Evolutionary conservation across 2,113 vertebrate species (phyloP).

Genomic region (Phaethornis superciliosus): DNA sequence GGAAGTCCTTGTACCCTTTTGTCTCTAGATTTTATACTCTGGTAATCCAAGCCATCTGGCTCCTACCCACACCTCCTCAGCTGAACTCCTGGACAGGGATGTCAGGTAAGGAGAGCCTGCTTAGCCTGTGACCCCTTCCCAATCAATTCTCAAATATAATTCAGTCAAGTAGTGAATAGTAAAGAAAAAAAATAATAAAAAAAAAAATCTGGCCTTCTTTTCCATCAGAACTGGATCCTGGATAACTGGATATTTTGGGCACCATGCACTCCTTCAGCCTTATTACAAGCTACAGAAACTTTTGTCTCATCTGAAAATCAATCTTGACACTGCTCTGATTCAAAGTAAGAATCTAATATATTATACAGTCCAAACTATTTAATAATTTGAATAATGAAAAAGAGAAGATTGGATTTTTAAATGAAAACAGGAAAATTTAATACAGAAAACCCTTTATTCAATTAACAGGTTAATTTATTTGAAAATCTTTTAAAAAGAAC

Average conservation of each 20-base stretch:
- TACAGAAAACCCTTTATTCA: neutral
- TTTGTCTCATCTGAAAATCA: neutral
- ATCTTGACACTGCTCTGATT: neutral
- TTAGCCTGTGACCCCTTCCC: neutral
- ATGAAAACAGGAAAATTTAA: neutral
- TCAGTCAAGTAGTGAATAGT: neutral
- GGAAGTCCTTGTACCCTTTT: neutral
- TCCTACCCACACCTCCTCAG: constrained; percentile 1
- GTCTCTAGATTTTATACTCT: neutral
- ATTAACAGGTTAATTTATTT: neutral
- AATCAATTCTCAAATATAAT: neutral
- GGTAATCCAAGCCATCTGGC: constrained; percentile 41
- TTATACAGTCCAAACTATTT: neutral
- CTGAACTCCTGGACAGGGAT: neutral
- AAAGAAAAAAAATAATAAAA: neutral
- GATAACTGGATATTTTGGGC: neutral
- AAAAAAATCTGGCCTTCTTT: neutral
- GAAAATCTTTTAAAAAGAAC: neutral
- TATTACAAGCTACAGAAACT: neutral
- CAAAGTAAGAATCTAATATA: neutral
- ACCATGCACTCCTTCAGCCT: neutral
- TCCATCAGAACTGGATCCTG: neutral
- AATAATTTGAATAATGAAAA: neutral
- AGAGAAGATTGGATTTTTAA: neutral
- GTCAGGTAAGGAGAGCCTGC: neutral